Evolutionary conservation across 1,140 invertebrate species (phyloP).

Genomic region (Papilio polytes): DNA sequence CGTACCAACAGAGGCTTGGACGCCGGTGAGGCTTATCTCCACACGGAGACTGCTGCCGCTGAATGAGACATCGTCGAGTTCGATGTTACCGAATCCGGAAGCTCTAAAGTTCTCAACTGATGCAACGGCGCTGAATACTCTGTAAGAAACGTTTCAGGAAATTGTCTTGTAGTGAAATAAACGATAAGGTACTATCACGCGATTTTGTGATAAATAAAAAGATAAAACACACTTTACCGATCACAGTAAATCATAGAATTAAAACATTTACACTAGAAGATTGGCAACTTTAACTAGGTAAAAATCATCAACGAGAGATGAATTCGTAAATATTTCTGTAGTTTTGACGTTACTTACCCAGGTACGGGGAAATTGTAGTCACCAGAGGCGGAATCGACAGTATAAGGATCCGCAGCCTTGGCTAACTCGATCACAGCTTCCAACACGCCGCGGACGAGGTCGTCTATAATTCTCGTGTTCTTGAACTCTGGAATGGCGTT

Average conservation of each 20-base stretch:
- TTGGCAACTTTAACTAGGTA: no score
- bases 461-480: conserved; percentile 43
- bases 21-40: conserved; percentile 53
- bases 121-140: conserved; percentile 48
- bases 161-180: no score
- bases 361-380: conserved; percentile 48
- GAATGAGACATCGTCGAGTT: conserved; percentile 53
- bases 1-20: conserved; percentile 56
- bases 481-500: not conserved
- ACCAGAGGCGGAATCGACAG: not conserved
- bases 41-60: conserved; percentile 50
- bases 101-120: conserved; percentile 47
- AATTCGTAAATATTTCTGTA: no score
- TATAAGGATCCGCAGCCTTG: no score
- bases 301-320: no score
- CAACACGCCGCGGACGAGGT: conserved; percentile 47
- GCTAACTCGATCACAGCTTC: conserved; percentile 39
- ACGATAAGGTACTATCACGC: no score
- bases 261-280: no score
- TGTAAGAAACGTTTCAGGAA: conserved; percentile 38
- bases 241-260: no score
- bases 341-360: conserved; percentile 48
- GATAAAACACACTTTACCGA: no score
- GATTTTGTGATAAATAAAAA: no score
- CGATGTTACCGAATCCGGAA: conserved; percentile 61